Evolutionary conservation across 2,888 invertebrate genomes (phyloP), one percentile per base, ranked within the genome.

Genomic region (Xestobium rufovillosum): DNA sequence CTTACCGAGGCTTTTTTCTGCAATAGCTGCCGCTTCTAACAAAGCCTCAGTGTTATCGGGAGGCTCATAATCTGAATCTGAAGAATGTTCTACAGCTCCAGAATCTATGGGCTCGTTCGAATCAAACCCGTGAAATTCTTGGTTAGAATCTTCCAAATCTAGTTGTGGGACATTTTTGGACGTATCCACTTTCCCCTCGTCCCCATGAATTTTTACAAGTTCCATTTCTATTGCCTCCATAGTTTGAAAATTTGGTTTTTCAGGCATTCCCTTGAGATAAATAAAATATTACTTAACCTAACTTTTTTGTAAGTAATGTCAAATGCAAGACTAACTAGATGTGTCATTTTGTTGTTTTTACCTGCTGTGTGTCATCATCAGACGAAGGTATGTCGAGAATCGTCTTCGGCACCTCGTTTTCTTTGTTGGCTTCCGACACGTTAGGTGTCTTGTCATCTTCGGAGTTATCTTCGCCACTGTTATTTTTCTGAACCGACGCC

Each of bases 171-270:
- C 17, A 6, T 13, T 11, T n/a, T 19, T 19, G 6, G 23, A 19
- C 6, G 23, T 19, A 19, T n/a, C n/a, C 23, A 38, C 30, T 29
- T 45, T 46, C 14, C 43, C 37, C 33, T 38, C 30, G 36, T 51
- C 47, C 25, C 54, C 58, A 36, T 64, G 60, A 30, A 65, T 59
- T 49, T 60, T 58, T n/a, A 57, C 62, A 31, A 65, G 39, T 38
- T 59, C 58, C 50, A 60, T 56, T 49, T 65, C 64, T 38, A 66
- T 61, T 35, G 63, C 65, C 38, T 62, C 60, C 23, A 62, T 52
- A n/a, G 57, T 51, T 36, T 55, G 48, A 10, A 55, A 46, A 16
- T 32, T 44, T 4, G 43, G 33, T 31, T 47, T 49, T 29, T 44
- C 41, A 2, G 29, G 26, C 6, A 33, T 3, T 2, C 15, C 26